Evolutionary conservation across 64 coral and sea anemone genomes (phyloP), one percentile per base, ranked within the genome.

Genomic region (Stichodactyla helianthus): DNA sequence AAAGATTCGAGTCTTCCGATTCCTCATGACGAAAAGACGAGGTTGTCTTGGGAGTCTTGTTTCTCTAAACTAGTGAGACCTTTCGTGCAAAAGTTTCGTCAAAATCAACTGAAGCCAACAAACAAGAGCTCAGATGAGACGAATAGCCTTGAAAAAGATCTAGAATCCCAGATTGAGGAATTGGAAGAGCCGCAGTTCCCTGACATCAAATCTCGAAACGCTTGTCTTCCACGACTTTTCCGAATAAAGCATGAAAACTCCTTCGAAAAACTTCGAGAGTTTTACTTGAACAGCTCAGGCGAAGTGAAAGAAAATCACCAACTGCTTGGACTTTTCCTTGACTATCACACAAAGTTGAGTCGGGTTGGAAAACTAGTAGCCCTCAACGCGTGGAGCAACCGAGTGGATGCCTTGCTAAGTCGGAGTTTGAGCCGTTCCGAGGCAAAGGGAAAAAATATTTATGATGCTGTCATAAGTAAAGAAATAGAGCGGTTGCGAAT

Each of bases 251-350:
- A 18, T 4, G 80, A 89, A 35, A 94, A 94, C 79, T 79, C 90
- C 11, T 89, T 88, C 35, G 35, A 79, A 26, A 83, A 87, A 84
- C 62, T 99, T 19, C 77, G 82, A 90, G 81, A 88, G 5, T 85
- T 85, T 23, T 99, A 84, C 51, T 8, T 95, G 58, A 85, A 89
- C 82, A 54, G 55, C 27, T 60, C 52, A 65, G 27, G 88, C 5
- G 68, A 95, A 82, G 54, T 51, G 59, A 92, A 92, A 61, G 67
- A 92, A n/a, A 85, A 83, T 17, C 86, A 95, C 83, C 85, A 86
- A 9, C 60, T 99, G 6, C 86, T 99, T 19, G 90, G 93, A 17
- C 83, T 95, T 12, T 94, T 99, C 35, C 62, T 99, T 10, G 91
- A 94, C 77, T 83, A 90, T 53, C 71, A 81, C 71, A 19, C 85